Evolutionary conservation across 1,140 invertebrate species (phyloP).

Genomic region (Megathymus violae): DNA sequence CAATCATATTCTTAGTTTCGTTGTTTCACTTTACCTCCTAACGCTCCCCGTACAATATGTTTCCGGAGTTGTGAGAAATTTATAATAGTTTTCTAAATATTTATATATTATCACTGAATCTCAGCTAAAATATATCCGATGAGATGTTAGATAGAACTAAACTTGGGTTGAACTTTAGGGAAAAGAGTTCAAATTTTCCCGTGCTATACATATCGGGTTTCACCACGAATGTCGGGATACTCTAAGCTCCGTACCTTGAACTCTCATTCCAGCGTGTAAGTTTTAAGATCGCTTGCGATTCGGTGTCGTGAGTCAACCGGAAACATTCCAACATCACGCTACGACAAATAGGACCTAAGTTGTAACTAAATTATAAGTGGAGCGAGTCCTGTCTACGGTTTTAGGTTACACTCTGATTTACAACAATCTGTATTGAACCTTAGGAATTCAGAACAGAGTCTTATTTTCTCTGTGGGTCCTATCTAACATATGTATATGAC

Average conservation of each 20-base stretch:
- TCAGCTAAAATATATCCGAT: background rate
- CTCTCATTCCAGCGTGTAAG: background rate
- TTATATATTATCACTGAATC: no score
- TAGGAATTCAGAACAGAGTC: background rate
- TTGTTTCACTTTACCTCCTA: no score
- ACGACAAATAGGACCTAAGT: constrained; percentile 34
- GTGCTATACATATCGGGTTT: constrained; percentile 23
- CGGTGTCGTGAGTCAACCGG: constrained; percentile 22
- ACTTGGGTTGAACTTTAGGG: background rate
- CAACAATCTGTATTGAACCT: background rate
- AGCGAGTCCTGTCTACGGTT: constrained; percentile 22
- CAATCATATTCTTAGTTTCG: no score
- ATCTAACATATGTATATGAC: background rate
- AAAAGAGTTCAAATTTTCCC: constrained; percentile 25
- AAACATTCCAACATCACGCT: constrained; percentile 30
- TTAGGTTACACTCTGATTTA: constrained; percentile 16
- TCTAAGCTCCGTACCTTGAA: background rate
- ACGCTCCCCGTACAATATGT: no score
- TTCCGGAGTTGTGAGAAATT: no score
- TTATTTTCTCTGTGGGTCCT: background rate
- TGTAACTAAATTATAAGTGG: constrained; percentile 36
- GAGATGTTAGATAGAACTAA: constrained; percentile 8
- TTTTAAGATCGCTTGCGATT: constrained; percentile 9
- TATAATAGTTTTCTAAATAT: no score
- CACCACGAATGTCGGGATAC: constrained; percentile 10